These are phyloP conservation scores for Apodemus sylvaticus DNA, from an alignment of 2,113 vertebrate species.

Conservation along the genomic window DNA sequence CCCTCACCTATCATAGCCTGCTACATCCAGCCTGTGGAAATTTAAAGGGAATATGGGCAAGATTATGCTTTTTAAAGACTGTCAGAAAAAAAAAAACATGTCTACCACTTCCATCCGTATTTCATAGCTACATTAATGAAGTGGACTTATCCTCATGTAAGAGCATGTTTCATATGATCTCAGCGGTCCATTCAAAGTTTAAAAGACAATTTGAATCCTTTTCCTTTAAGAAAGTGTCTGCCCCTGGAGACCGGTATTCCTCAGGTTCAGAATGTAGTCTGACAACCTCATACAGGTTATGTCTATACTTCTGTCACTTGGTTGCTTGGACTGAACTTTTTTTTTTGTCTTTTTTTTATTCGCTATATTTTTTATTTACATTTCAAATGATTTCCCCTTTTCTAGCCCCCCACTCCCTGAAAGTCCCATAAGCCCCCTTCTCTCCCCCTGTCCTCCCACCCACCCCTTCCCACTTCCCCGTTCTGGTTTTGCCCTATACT, in stretches of 20 bases:
- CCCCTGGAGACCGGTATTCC: neutral
- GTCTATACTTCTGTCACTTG: neutral
- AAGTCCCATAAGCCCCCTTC: no score
- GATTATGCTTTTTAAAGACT: neutral
- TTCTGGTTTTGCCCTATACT: no score
- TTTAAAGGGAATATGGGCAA: neutral
- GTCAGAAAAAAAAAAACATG: neutral
- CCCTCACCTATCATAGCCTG: no score
- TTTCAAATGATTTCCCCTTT: no score
- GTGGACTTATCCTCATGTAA: neutral
- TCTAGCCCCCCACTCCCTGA: no score
- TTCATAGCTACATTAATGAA: neutral
- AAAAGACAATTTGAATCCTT: neutral
- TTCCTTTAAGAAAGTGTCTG: neutral
- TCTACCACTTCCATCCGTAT: neutral
- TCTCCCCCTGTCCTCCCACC: no score
- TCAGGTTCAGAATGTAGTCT: neutral
- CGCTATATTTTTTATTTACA: no score
- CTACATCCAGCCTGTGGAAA: neutral
- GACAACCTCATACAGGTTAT: neutral
- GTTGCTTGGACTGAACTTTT: constrained; percentile 25
- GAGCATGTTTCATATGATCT: accelerated
- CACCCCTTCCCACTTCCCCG: no score
- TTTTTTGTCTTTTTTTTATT: no score
- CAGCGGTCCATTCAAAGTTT: neutral